Evolutionary conservation across 2,797 vertebrate species (phyloP), one percentile per base, ranked within the genome.

Genomic region (Craterocephalus amniculus): DNA sequence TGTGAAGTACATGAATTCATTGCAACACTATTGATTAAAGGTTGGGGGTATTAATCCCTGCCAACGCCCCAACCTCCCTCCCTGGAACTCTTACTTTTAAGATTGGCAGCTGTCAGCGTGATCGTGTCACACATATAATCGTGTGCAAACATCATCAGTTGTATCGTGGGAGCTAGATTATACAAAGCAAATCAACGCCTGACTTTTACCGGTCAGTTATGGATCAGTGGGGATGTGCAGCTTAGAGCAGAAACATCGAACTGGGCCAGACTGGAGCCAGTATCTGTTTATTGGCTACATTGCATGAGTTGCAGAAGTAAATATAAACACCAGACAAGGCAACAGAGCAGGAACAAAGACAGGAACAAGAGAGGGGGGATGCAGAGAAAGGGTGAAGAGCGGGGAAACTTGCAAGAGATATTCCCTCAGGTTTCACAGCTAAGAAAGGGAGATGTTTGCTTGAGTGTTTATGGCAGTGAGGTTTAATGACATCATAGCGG

Each of bases 131-230:
- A 48, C n/a, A 48, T 48, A 11, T 48, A 22, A 48, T 22, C n/a
- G 9, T 48, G 7, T 48, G n/a, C 45, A 48, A 45, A 48, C 20
- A 48, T 48, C 45, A 48, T 48, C 20, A 11, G n/a, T n/a, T 20
- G 45, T 22, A 9, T 22, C 10, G 22, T 48, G 45, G n/a, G 45
- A 48, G 45, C 45, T 22, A 11, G 45, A 48, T 48, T 3, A 22
- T 22, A 48, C 18, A 48, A 4, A 22, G 80, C 76, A 60, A 73
- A 74, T 56, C 27, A 22, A 32, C 32, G 80, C 78, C 85, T 91
- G 86, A 86, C 81, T 77, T 76, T 88, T 85, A 88, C 90, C 83
- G 85, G 67, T 62, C 83, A 85, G 86, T 88, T 88, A 83, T 75
- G 86, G 82, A 87, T 88, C 67, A 71, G 78, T 36, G 52, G 72